phyloP scores from a whole-genome alignment of 2,113 vertebrate genomes.

The Oryzias woworae region DNA sequence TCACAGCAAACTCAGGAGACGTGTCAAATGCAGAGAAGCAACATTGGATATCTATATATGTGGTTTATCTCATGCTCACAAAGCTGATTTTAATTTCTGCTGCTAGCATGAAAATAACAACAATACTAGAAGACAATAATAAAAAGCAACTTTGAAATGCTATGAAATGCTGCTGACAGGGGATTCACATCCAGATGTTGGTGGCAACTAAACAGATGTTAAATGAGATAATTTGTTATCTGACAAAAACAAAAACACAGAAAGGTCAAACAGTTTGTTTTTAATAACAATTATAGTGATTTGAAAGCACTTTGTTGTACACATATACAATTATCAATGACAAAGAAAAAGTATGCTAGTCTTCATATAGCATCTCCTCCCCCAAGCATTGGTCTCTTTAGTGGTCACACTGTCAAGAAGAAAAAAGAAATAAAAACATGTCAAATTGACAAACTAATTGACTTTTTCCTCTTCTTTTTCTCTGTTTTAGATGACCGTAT shows the following conservation, averaged over 20 bases:
- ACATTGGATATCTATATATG: no score
- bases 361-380: conserved; percentile 66
- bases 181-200: no score
- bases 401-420: background rate
- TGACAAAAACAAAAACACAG: background rate
- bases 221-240: no score
- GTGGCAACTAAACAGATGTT: no score
- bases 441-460: conserved; percentile 9
- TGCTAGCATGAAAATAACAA: no score
- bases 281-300: conserved; percentile 87
- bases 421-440: conserved; percentile 21
- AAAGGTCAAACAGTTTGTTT: conserved; percentile 76
- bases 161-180: no score
- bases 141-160: no score
- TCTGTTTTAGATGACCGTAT: conserved; percentile 7
- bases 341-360: conserved; percentile 60
- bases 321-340: conserved; percentile 87
- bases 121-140: no score
- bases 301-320: conserved; percentile 87
- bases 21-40: no score
- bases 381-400: background rate
- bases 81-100: no score
- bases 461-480: background rate
- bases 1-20: no score
- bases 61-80: no score